phyloP scores from a whole-genome alignment of 2,113 vertebrate species.

The Xiphias gladius region DNA sequence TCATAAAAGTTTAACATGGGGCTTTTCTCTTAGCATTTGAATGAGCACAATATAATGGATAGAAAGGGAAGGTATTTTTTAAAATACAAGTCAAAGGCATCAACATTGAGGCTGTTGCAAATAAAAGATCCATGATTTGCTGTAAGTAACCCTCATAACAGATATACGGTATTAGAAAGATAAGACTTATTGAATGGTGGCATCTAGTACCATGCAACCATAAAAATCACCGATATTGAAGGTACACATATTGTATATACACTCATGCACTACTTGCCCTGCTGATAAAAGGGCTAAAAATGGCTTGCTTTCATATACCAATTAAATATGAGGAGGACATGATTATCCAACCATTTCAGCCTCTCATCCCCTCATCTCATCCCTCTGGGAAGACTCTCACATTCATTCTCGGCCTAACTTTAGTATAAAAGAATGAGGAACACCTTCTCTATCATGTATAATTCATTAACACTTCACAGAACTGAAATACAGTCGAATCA shows the following conservation, averaged over 20 bases:
- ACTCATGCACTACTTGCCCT: background rate
- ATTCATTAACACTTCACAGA: slow-evolving; percentile 24
- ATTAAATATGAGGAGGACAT: slow-evolving; percentile 55
- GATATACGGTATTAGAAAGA: too few relatives aligned
- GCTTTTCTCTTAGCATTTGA: background rate
- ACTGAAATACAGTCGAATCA: background rate
- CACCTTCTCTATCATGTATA: slow-evolving; percentile 33
- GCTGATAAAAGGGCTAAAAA: slow-evolving; percentile 34
- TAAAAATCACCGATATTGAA: background rate
- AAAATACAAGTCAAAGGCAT: background rate
- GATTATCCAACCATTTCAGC: slow-evolving; percentile 51
- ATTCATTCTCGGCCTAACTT: slow-evolving; percentile 23
- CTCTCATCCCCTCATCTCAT: slow-evolving; percentile 13
- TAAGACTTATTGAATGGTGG: background rate
- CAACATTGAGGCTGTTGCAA: background rate
- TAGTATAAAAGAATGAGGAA: slow-evolving; percentile 21
- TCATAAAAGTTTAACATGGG: background rate
- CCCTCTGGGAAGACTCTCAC: slow-evolving; percentile 11
- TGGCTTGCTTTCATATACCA: slow-evolving; percentile 29
- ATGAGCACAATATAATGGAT: background rate
- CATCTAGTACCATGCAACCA: background rate
- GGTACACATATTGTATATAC: background rate
- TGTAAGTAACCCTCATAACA: too few relatives aligned
- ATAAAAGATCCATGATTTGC: too few relatives aligned
- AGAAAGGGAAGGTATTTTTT: background rate